Evolutionary conservation across 2,888 invertebrate species (phyloP).

Genomic region (Isoperla grammatica): DNA sequence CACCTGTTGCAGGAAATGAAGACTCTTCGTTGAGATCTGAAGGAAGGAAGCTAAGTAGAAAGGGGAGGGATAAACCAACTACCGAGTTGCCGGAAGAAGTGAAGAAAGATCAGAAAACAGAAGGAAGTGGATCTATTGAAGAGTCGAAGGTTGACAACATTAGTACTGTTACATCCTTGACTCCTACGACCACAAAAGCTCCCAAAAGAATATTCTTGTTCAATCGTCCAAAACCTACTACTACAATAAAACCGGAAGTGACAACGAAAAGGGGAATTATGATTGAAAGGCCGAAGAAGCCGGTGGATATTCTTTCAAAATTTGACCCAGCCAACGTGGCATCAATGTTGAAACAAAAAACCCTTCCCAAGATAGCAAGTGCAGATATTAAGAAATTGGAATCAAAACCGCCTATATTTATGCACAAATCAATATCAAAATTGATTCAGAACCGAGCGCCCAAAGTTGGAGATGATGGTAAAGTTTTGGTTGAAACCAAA

Average conservation of each 20-base stretch:
- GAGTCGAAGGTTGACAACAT: neutral
- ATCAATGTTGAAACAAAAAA: neutral
- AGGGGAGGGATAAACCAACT: conserved; percentile 5
- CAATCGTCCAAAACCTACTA: conserved; percentile 5
- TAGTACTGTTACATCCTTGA: neutral
- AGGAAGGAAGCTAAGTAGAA: conserved; percentile 6
- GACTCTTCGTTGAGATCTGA: neutral
- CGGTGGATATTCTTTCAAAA: neutral
- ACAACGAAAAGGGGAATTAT: neutral
- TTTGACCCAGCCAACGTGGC: neutral
- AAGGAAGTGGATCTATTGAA: neutral
- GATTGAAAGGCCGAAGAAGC: neutral
- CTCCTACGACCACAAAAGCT: neutral
- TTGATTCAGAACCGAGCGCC: too few species aligned
- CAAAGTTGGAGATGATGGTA: too few species aligned
- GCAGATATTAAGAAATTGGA: too few species aligned
- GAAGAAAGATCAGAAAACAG: neutral
- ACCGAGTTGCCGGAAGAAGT: neutral
- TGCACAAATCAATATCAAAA: too few species aligned
- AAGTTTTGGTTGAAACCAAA: too few species aligned
- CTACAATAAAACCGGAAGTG: neutral
- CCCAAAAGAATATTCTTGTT: conserved; percentile 5
- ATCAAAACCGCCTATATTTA: too few species aligned
- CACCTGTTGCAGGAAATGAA: neutral
- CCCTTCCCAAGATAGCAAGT: neutral